phyloP scores from a whole-genome alignment of 2,113 vertebrate species.

The Morphnarchus princeps region DNA sequence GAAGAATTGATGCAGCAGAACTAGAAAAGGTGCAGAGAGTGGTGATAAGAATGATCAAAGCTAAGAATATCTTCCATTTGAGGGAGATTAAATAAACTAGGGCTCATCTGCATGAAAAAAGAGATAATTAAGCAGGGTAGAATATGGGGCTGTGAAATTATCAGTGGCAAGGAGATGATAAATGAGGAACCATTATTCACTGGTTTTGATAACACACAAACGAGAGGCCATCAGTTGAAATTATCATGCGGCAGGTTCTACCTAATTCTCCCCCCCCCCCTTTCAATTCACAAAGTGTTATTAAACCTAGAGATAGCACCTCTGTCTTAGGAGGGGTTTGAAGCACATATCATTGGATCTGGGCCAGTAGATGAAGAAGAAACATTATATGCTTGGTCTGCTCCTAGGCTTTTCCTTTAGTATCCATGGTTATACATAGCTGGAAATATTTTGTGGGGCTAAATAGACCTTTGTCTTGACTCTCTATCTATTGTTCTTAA shows the following conservation, averaged over 20 bases:
- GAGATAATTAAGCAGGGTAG: background rate
- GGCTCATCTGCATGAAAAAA: background rate
- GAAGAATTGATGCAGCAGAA: background rate
- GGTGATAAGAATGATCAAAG: background rate
- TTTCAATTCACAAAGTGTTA: background rate
- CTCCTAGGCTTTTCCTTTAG: background rate
- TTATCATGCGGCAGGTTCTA: background rate
- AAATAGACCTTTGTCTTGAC: background rate
- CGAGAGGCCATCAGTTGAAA: background rate
- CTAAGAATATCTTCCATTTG: background rate
- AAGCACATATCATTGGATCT: background rate
- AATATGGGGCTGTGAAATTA: background rate
- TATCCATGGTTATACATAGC: background rate
- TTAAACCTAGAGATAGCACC: background rate
- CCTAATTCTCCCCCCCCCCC: fast-evolving
- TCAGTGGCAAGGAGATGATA: background rate
- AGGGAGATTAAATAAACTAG: background rate
- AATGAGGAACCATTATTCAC: background rate
- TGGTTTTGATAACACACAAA: background rate
- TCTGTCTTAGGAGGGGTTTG: background rate
- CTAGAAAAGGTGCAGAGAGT: background rate
- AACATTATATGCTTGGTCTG: background rate
- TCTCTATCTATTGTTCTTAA: background rate
- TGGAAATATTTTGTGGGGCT: background rate
- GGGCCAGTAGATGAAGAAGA: background rate